Conservation (phyloP, 1,140 invertebrate genomes). For the Pogonus chalceus region DNA sequence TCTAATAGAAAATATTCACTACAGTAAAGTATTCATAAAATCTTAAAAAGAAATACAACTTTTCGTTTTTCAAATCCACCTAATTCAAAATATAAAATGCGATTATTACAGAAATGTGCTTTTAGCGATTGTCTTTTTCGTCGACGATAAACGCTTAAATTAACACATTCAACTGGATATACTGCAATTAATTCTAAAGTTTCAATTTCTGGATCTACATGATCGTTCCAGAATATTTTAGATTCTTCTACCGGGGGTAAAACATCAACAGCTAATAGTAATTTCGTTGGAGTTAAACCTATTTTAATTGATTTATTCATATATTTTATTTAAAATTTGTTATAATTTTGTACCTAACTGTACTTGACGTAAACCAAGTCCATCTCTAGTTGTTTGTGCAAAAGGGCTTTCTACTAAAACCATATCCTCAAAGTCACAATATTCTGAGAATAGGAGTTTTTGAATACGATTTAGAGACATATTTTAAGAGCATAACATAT, state of each 20-base stretch:
- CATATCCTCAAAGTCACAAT: constrained; percentile 44
- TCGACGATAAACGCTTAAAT: constrained; percentile 44
- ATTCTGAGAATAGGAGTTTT: constrained; percentile 47
- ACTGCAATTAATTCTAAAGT: constrained; percentile 46
- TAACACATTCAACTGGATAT: constrained; percentile 45
- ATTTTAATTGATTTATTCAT: not conserved
- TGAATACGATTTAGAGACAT: constrained; percentile 43
- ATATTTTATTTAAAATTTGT: not conserved
- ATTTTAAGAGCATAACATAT: constrained; percentile 23
- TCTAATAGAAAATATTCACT: constrained; percentile 22
- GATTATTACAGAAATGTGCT: constrained; percentile 39
- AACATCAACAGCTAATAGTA: constrained; percentile 45
- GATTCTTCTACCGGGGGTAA: constrained; percentile 28
- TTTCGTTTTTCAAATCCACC: constrained; percentile 34
- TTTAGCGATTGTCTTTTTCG: constrained; percentile 43
- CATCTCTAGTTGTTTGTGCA: constrained; percentile 47
- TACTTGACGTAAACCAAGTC: constrained; percentile 44
- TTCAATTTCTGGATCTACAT: constrained; percentile 43
- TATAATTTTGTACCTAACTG: constrained; percentile 37
- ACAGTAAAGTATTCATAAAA: constrained; percentile 10
- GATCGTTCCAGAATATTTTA: constrained; percentile 27
- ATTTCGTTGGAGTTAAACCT: constrained; percentile 44
- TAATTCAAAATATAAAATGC: constrained; percentile 40
- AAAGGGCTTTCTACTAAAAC: constrained; percentile 52
- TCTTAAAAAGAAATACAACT: constrained; percentile 13